These are phyloP conservation scores for Lanius collurio DNA, from an alignment of 2,113 vertebrate genomes.

Conservation along the genomic window DNA sequence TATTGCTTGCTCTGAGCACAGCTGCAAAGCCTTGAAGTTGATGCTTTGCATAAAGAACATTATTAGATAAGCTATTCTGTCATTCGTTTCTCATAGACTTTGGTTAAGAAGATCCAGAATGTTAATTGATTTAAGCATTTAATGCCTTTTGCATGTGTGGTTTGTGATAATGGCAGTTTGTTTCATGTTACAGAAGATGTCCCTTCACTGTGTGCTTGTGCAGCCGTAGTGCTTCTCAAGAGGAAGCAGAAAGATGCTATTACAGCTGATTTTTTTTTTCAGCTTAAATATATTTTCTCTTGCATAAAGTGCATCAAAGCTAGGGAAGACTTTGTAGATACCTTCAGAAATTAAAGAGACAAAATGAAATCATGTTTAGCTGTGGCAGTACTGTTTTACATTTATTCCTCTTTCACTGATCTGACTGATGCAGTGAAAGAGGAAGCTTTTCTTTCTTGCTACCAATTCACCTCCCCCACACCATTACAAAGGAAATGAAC, in stretches of 20 bases:
- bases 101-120: background rate
- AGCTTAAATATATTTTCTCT: background rate
- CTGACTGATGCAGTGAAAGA: background rate
- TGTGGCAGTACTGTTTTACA: background rate
- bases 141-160: background rate
- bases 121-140: background rate
- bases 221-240: background rate
- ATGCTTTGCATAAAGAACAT: background rate
- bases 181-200: background rate
- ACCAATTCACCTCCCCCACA: background rate
- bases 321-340: background rate
- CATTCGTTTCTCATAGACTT: background rate
- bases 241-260: background rate
- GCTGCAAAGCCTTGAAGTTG: background rate
- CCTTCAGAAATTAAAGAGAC: background rate
- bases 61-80: background rate
- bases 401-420: background rate
- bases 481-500: slow-evolving; percentile 17
- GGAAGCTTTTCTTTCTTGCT: slow-evolving; percentile 13
- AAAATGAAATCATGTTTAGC: background rate
- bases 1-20: background rate
- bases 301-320: background rate
- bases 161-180: background rate
- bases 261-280: background rate
- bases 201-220: background rate